Evolutionary conservation across 2,888 invertebrate genomes (phyloP), one percentile per base, ranked within the genome.

Genomic region (Hylaea fasciaria): DNA sequence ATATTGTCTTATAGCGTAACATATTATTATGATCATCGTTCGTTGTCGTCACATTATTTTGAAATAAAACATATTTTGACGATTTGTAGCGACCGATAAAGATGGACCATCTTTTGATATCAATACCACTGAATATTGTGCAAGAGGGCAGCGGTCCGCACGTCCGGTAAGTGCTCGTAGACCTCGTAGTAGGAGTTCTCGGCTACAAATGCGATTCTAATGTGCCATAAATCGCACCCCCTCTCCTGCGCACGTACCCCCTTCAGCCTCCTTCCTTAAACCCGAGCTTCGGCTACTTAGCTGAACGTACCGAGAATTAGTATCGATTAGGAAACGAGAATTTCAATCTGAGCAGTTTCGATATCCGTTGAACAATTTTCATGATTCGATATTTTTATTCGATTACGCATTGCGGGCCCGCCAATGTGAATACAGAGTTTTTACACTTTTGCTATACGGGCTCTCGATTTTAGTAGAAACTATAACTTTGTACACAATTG

Each of bases 141-240:
- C 73, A 74, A 70, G 70, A 70, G 66, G 64, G 69, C 69, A 74
- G 68, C 50, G 69, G 62, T 63, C 62, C 47, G 55, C 76, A 77
- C 78, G 77, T 80, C 78, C 75, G 72, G 64, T 47, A 41, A 60
- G 46, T 50, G 45, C 28, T 47, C 65, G 57, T 53, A 29, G 64
- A 61, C 39, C 28, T 47, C 65, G 57, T 56, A 17, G 64, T 60
- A 68, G 62, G 70, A 64, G 64, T 70, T 64, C 67, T 71, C 62
- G 60, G 74, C 76, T 82, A 79, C 82, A 86, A 86, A 86, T 83
- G 87, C 78, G 87, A 86, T 81, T 86, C 86, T 88, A 89, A 89
- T 88, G 87, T 75, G 65, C 83, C 75, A 87, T 89, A 87, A 89
- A 89, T 89, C 80, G 78, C 70, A 63, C 70, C 74, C 76, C 81